Evolutionary conservation across 2,113 vertebrate genomes (phyloP), one percentile per base, ranked within the genome.

Genomic region (Xenopus tropicalis): DNA sequence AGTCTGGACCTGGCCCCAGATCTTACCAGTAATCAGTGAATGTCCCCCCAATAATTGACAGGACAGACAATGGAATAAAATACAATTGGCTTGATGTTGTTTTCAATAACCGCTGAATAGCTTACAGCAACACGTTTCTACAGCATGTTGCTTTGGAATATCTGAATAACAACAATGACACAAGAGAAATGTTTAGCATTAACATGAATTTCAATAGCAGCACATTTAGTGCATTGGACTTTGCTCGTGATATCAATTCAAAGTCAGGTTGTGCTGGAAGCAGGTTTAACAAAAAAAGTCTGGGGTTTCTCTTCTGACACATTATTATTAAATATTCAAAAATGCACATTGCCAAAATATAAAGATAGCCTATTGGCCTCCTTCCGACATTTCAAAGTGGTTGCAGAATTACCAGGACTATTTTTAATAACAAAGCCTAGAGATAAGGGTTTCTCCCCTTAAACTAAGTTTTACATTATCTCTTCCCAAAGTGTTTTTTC

Each of bases 301-400:
- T 54, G 65, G 23, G 22, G 52, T 74, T 61, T 74, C 13, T 2
- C 23, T 22, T 14, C 22, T 62, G 72, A 69, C 72, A 74, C 44
- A 44, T 74, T 57, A 44, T 74, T 57, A 74, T 74, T 74, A 74
- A 68, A 74, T 48, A 73, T 67, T 61, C 22, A 68, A 68, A 69
- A 74, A 42, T 42, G 14, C 65, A 61, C 56, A 66, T 54, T 74
- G 48, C 57, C 54, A 54, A 74, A 74, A 68, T 52, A 23, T 25
- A 3, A n/a, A 68, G 72, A 74, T 74, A 69, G 44, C 65, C 72
- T 69, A 61, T 74, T 48, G 72, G 54, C 65, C 72, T 74, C n/a
- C 65, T 61, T 51, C 57, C 19, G 44, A 68, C 64, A 61, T 67
- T 59, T 67, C n/a, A 69, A 37, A 61, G 20, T 61, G 37, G 20